Evolutionary conservation across 2,797 vertebrate genomes (phyloP).

Genomic region (Thalassophryne amazonica): DNA sequence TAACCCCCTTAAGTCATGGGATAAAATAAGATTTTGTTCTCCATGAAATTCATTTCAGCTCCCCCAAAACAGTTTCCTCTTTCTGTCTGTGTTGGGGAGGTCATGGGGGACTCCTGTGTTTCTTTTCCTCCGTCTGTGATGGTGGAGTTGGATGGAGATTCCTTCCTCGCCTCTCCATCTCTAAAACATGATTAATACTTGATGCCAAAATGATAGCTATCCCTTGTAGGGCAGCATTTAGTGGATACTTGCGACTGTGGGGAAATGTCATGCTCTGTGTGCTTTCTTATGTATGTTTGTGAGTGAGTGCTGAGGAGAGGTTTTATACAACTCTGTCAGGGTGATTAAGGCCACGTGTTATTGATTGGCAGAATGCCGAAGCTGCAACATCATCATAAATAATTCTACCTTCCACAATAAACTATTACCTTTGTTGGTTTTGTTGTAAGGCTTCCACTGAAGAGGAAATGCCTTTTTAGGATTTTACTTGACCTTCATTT

Average conservation of each 20-base stretch:
- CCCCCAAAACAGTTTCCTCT: not conserved
- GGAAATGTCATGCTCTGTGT: slow-evolving; percentile 27
- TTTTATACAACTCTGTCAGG: slow-evolving; percentile 42
- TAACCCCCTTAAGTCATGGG: too few species aligned
- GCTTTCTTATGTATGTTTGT: slow-evolving; percentile 6
- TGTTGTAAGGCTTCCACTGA: slow-evolving; percentile 32
- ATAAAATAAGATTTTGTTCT: too few species aligned
- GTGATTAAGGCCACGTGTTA: slow-evolving; percentile 67
- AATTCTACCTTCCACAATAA: slow-evolving; percentile 62
- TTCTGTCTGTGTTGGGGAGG: not conserved
- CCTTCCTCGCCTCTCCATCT: slow-evolving; percentile 28
- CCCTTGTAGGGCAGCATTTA: slow-evolving; percentile 24
- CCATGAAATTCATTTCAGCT: not conserved
- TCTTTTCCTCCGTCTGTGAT: not conserved
- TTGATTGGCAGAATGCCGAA: slow-evolving; percentile 62
- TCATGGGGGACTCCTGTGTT: not conserved
- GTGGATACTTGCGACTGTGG: slow-evolving; percentile 29
- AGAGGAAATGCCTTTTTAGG: slow-evolving; percentile 67
- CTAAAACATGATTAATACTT: slow-evolving; percentile 69
- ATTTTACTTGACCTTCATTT: slow-evolving; percentile 70
- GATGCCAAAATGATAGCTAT: slow-evolving; percentile 56
- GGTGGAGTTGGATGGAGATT: slow-evolving; percentile 3
- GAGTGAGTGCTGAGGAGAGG: slow-evolving; percentile 2
- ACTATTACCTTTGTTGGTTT: slow-evolving; percentile 40
- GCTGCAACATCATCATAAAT: slow-evolving; percentile 68